Evolutionary conservation across 2,797 vertebrate genomes (phyloP), one percentile per base, ranked within the genome.

Genomic region (Limnodromus scolopaceus): DNA sequence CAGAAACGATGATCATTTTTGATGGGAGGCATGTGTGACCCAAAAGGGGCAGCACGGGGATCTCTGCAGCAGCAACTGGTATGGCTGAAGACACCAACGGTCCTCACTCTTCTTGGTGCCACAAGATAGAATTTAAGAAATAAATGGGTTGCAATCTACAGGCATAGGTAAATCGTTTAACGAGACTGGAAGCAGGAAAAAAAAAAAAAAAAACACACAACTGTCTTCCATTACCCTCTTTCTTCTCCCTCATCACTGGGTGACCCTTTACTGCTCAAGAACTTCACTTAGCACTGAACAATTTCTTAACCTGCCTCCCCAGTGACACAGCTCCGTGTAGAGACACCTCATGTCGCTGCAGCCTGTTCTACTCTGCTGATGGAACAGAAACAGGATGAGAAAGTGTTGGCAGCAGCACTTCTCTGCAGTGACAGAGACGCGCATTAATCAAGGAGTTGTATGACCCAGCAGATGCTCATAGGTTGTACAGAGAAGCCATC

Each of bases 11-110:
- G 18, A 72, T 10, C 10, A 2, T 10, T 63, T 66, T 34, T 2
- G 2, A 24, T 4, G 30, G 0, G 11, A 66, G 81, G 36, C 1
- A 41, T 16, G 30, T 1, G 17, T 3, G 14, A 28, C 20, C 23
- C 13, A 1, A 11, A 7, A 24, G 45, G 46, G 23, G n/a, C 28
- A 45, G 55, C 2, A 10, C 0, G 7, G 69, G 1, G 19, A 8
- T 9, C 57, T 70, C 3, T 3, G n/a, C 66, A 57, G 63, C 63
- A 63, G 32, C 68, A 36, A 4, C 11, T 11, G 2, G 1, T 20
- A 18, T 1, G 36, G 49, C 76, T 57, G 10, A 20, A 25, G 68
- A 74, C 30, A 6, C 1, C 0, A 66, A 22, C 32, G 10, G 32
- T 2, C 30, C 74, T 89, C 10, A 2, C 55, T 39, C 74, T 17